Evolutionary conservation across 2,113 vertebrate genomes (phyloP), one percentile per base, ranked within the genome.

Genomic region (Seriola quinqueradiata): DNA sequence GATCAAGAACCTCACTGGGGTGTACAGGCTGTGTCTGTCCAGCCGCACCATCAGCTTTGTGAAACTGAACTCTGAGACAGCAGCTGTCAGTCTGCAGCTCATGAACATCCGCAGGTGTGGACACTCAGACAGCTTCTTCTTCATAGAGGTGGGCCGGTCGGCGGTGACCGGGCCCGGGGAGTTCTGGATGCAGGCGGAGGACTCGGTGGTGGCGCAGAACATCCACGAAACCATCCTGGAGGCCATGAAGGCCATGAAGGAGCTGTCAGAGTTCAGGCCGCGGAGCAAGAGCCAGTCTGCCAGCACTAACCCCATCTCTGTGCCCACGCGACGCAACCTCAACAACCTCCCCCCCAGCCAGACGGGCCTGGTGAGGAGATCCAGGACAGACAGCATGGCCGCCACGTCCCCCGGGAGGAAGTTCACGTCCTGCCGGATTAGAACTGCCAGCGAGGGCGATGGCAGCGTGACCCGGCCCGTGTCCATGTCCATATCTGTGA

Each of bases 121-220:
- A 36, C 98, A 99, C 95, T 99, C 98, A 0, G 98, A 99, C 89
- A 98, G 95, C 88, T 99, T 98, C 87, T 99, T 99, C 90, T 99
- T 99, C 93, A 97, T 99, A 8, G 98, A 99, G 87, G 97, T 99
- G 81, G 98, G 98, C 17, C 96, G 98, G 70, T 99, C 98, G 0
- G 97, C 98, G 1, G 96, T 97, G 79, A 99, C 97, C 0, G 98
- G 98, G 5, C 97, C 98, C 0, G 98, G 98, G 7, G 98, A 99
- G 93, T 96, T 99, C 75, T 99, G 98, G 98, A 99, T 99, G 97
- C 98, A 99, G 90, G 98, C 97, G 0, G 98, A 99, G 86, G 98
- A 99, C 93, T 95, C 96, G 0, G 98, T 99, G 90, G 98, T 99
- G 88, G 98, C 98, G 1, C 98, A 99, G 92, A 98, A 98, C 93